phyloP scores from a whole-genome alignment of 2,797 vertebrate species.

The Megalops cyprinoides region DNA sequence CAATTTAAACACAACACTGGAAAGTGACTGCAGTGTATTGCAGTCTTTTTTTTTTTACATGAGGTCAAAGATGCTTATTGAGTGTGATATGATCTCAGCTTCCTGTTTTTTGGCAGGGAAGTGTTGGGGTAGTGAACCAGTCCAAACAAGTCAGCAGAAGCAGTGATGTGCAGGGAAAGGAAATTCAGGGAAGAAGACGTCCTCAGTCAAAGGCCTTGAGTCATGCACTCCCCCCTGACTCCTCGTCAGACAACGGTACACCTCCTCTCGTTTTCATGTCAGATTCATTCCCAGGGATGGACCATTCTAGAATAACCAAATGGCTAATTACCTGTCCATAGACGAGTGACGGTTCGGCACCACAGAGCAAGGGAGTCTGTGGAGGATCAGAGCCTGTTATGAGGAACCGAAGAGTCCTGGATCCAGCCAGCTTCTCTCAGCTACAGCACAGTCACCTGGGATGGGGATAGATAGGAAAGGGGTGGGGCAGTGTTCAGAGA shows the following conservation, averaged over 20 bases:
- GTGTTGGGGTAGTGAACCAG: neutral
- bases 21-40: neutral
- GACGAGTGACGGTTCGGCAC: neutral
- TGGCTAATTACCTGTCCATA: neutral
- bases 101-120: neutral
- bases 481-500: neutral
- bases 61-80: neutral
- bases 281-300: neutral
- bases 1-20: neutral
- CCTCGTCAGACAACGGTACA: neutral
- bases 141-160: neutral
- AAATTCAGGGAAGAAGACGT: neutral
- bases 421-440: too few species aligned
- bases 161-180: neutral
- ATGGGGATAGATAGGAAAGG: too few species aligned
- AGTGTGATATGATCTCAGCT: neutral
- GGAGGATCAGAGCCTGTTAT: neutral
- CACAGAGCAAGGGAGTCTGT: neutral
- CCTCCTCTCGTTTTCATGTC: neutral
- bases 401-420: too few species aligned
- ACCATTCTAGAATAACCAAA: neutral
- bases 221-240: neutral
- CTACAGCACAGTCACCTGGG: too few species aligned
- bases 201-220: neutral
- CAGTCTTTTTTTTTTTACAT: too few species aligned